Evolutionary conservation across 1,140 invertebrate genomes (phyloP).

Genomic region (Himalopsyche phryganea): DNA sequence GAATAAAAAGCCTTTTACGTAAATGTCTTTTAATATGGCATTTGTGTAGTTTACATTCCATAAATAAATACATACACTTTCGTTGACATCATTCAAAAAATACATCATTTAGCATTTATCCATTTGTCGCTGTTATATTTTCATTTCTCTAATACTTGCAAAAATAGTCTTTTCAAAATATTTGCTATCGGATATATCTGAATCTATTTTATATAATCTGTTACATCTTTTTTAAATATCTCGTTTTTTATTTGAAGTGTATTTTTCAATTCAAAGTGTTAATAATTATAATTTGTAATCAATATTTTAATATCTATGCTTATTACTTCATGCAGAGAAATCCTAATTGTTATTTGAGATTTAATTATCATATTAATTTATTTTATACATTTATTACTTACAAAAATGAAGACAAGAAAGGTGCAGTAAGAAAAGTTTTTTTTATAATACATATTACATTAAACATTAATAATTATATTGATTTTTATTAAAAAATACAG

Average conservation of each 20-base stretch:
- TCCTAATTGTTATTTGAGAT: constrained; percentile 1
- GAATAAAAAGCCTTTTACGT: no score
- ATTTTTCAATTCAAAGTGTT: no score
- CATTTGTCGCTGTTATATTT: not conserved
- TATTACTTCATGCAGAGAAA: constrained; percentile 1
- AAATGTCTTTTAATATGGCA: not conserved
- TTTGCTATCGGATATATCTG: not conserved
- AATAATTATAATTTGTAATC: not conserved
- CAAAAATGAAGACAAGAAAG: not conserved
- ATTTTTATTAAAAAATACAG: no score
- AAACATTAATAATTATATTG: not conserved
- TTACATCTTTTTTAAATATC: not conserved
- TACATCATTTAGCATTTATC: not conserved
- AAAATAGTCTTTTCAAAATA: constrained; percentile 1
- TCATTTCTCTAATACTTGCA: constrained; percentile 1
- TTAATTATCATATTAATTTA: not conserved
- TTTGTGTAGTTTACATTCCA: no score
- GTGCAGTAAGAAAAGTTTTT: constrained; percentile 1
- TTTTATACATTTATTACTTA: not conserved
- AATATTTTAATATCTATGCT: not conserved
- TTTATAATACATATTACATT: not conserved
- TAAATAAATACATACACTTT: no score
- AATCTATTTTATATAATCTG: not conserved
- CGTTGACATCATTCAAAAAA: not conserved
- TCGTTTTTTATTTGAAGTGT: not conserved